Percentiles rank a stretch among this genome's conserved stretches.
Conservation (phyloP, 2,888 invertebrate genomes). For the Clitarchus hookeri region DNA sequence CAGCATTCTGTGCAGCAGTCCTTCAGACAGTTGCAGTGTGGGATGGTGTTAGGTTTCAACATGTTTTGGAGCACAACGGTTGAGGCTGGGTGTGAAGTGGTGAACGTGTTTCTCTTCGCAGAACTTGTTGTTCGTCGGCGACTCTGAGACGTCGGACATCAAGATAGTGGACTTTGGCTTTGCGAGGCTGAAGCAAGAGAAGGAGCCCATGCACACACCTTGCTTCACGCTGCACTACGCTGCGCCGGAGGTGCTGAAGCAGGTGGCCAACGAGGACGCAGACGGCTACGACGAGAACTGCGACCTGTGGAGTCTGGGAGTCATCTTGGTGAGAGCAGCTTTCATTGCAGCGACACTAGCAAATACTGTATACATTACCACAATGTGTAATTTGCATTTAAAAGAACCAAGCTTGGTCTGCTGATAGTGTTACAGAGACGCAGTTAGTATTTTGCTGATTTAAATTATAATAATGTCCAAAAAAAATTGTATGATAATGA, state of each 20-base stretch:
- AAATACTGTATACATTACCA: too few relatives aligned
- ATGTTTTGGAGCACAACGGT: not conserved
- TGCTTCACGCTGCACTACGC: constrained; percentile 95
- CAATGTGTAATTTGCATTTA: too few relatives aligned
- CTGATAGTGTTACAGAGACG: too few relatives aligned
- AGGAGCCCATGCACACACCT: constrained; percentile 73
- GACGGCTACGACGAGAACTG: constrained; percentile 87
- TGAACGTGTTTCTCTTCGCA: constrained; percentile 47
- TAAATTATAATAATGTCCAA: too few relatives aligned
- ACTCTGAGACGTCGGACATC: constrained; percentile 64
- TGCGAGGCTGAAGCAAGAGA: constrained; percentile 73
- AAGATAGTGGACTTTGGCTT: constrained; percentile 98
- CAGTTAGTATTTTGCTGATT: too few relatives aligned
- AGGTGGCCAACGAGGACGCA: constrained; percentile 55
- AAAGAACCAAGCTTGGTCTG: too few relatives aligned
- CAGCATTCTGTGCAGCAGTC: too few relatives aligned
- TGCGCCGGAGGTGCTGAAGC: constrained; percentile 88
- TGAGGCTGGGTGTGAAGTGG: not conserved
- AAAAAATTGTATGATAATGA: too few relatives aligned
- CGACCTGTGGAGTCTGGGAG: constrained; percentile 96
- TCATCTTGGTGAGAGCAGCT: constrained; percentile 71
- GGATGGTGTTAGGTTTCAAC: too few relatives aligned
- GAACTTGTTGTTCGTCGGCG: constrained; percentile 71
- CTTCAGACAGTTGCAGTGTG: too few relatives aligned
- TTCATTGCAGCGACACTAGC: too few relatives aligned